Evolutionary conservation across 1,140 invertebrate species (phyloP).

Genomic region (Heliconius congener): DNA sequence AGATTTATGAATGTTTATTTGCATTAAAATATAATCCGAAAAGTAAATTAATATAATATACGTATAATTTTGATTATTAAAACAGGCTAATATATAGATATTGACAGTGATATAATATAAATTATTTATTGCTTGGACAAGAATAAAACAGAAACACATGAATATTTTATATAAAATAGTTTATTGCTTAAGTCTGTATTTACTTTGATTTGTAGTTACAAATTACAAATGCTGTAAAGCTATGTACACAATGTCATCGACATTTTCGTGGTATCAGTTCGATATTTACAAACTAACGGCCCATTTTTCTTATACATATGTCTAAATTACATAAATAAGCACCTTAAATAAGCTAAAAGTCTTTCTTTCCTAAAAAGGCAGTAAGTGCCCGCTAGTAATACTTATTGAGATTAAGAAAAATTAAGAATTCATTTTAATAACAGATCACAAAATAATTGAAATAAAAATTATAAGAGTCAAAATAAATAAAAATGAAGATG

Average conservation of each 20-base stretch:
- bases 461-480: conserved; percentile 39
- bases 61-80: not conserved
- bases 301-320: conserved; percentile 50
- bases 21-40: too few relatives aligned
- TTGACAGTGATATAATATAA: not conserved
- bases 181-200: conserved; percentile 42
- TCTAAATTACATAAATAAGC: conserved; percentile 67
- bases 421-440: conserved; percentile 48
- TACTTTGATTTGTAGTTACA: conserved; percentile 48
- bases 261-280: conserved; percentile 69
- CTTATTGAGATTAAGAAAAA: conserved; percentile 57
- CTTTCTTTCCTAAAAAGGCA: conserved; percentile 71
- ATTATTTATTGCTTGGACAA: conserved; percentile 10
- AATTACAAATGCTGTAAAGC: conserved; percentile 49
- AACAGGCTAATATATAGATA: not conserved
- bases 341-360: conserved; percentile 69
- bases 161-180: conserved; percentile 28
- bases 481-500: conserved; percentile 50
- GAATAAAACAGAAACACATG: conserved; percentile 23
- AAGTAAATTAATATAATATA: not conserved
- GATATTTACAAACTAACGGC: conserved; percentile 65
- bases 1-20: too few relatives aligned
- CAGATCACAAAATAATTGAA: conserved; percentile 50
- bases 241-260: conserved; percentile 58
- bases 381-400: conserved; percentile 64